These are phyloP conservation scores for Plagodis dolabraria DNA, from an alignment of 2,888 invertebrate genomes.

Conservation along the genomic window DNA sequence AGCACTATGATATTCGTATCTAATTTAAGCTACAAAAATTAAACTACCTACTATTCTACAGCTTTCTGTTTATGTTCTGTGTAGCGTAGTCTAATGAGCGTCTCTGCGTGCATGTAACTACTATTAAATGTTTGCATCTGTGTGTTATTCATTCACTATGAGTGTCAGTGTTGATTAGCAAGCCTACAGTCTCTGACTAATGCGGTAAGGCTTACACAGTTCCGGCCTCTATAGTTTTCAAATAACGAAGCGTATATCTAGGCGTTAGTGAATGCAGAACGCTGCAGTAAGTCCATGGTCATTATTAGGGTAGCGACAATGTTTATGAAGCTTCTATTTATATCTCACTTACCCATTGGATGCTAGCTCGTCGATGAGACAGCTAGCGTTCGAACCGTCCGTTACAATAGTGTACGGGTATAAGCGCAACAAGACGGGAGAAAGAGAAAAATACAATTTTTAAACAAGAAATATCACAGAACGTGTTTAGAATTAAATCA, in stretches of 20 bases:
- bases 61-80: conserved; percentile 10
- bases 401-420: conserved; percentile 72
- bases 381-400: conserved; percentile 85
- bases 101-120: conserved; percentile 23
- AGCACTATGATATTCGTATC: conserved; percentile 15
- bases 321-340: conserved; percentile 68
- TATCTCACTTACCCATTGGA: conserved; percentile 90
- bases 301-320: conserved; percentile 56
- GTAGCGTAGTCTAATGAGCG: conserved; percentile 15
- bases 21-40: conserved; percentile 5
- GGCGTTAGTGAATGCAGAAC: conserved; percentile 28
- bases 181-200: conserved; percentile 15
- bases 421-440: conserved; percentile 79
- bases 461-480: conserved; percentile 67
- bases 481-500: conserved; percentile 65
- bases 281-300: conserved; percentile 34
- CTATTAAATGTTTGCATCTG: conserved; percentile 16
- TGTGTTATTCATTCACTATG: conserved; percentile 24
- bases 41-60: conserved; percentile 21
- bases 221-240: conserved; percentile 17
- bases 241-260: conserved; percentile 41
- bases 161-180: conserved; percentile 6
- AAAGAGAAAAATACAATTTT: conserved; percentile 76
- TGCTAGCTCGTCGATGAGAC: conserved; percentile 94
- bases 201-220: conserved; percentile 19